A percentile compares a stretch with the other conserved stretches of the same genome.
These are phyloP conservation scores for Xenopus laevis DNA, from an alignment of 2,113 vertebrate species.

Conservation along the genomic window DNA sequence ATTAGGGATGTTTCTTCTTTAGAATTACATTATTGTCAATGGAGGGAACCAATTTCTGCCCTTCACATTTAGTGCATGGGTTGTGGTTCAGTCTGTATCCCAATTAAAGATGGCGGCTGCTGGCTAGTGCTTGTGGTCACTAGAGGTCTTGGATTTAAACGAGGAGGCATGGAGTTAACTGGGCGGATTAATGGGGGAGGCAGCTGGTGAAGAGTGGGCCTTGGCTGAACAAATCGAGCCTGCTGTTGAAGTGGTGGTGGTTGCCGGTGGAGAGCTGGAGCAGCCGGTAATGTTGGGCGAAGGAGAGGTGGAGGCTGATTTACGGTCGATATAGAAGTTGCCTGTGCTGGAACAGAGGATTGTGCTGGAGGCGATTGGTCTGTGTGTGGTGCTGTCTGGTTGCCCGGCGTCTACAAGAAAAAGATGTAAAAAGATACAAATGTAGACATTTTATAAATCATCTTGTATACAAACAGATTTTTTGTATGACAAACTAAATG, in stretches of 20 bases:
- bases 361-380: slow-evolving; percentile 80
- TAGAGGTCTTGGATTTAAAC: slow-evolving; percentile 87
- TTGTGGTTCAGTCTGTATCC: slow-evolving; percentile 80
- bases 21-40: slow-evolving; percentile 45
- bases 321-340: slow-evolving; percentile 70
- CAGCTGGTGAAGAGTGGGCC: slow-evolving; percentile 84
- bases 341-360: slow-evolving; percentile 68
- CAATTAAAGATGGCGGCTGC: slow-evolving; percentile 77
- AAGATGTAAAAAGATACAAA: slow-evolving; percentile 50
- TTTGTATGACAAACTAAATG: not conserved
- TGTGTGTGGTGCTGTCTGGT: slow-evolving; percentile 76
- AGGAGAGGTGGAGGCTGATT: slow-evolving; percentile 94
- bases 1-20: not conserved
- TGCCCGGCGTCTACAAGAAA: slow-evolving; percentile 70
- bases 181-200: slow-evolving; percentile 91
- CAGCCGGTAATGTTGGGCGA: slow-evolving; percentile 85
- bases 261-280: slow-evolving; percentile 90
- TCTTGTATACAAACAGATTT: not conserved
- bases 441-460: no score
- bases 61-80: slow-evolving; percentile 70
- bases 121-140: slow-evolving; percentile 63
- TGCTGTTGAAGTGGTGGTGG: slow-evolving; percentile 94
- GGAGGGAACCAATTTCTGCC: slow-evolving; percentile 45
- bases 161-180: slow-evolving; percentile 86
- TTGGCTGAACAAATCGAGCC: slow-evolving; percentile 86